Evolutionary conservation across 1,140 invertebrate species (phyloP), one percentile per base, ranked within the genome.

Genomic region (Heliconius hewitsoni): DNA sequence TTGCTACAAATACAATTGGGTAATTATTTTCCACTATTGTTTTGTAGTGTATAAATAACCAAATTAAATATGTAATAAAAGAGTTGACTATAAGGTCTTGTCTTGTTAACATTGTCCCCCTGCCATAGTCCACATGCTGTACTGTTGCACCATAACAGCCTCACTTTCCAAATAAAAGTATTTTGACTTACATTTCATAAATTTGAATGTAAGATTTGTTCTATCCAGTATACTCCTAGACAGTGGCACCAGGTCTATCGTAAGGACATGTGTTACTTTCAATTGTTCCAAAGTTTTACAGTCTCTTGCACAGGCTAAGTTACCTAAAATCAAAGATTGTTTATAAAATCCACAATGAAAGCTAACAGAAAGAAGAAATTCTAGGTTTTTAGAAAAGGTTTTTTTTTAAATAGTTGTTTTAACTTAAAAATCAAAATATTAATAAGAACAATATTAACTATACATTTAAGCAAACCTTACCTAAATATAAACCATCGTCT

Each of bases 201-300:
- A 98, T 91, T 97, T 97, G 18, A 96, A 96, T 55, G 92, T 96
- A 34, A 98, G 91, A 78, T 96, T 95, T 42, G 96, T 96, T 6
- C 97, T 87, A 80, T 96, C 96, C 70, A 96, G 93, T 73, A 98
- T 96, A 83, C 96, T 96, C 84, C 96, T 95, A 1, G 97, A 97
- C 78, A 98, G 93, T 18, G 97, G 97, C 84, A 97, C 97, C 5
- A 97, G 96, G 89, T 98, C 98, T 71, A 98, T 95, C 0, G 97
- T 98, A 16, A 98, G 89, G 81, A 98, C 97, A 85, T 97, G 96
- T 16, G 96, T 96, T 39, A 98, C 96, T 84, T 96, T 95, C 50
- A 96, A 94, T 27, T 95, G 95, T 66, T 96, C 95, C 60, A 98
- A 86, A 78, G 96, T 96, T 46, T 96, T 95, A 46, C 96, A 90